A percentile compares a stretch with the other conserved stretches of the same genome.
Conservation (phyloP, 2,888 invertebrate genomes). For the Patella caerulea region DNA sequence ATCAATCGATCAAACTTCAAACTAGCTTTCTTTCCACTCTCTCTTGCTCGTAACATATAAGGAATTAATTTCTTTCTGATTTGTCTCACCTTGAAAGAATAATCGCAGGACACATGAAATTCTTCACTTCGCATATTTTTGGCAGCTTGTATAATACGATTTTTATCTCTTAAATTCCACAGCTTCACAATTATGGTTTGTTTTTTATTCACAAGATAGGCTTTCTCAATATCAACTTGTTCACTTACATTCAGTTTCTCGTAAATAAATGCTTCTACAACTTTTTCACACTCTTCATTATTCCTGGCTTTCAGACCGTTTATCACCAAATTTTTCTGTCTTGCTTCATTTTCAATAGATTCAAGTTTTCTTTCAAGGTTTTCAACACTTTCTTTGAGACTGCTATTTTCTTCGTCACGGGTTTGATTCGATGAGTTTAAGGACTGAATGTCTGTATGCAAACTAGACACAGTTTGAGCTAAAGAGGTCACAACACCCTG, state of each 20-base stretch:
- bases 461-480: neutral
- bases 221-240: neutral
- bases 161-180: neutral
- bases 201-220: neutral
- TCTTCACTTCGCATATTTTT: neutral
- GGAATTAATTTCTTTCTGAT: neutral
- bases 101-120: neutral
- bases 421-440: neutral
- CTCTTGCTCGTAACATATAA: neutral
- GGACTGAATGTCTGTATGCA: neutral
- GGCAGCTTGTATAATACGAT: neutral
- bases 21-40: neutral
- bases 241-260: neutral
- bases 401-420: neutral
- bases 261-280: neutral
- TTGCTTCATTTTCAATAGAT: neutral
- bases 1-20: neutral
- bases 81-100: neutral
- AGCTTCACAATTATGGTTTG: neutral
- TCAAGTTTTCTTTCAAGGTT: neutral
- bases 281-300: neutral
- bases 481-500: neutral
- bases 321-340: neutral
- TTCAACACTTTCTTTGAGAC: neutral
- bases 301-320: neutral